phyloP scores from a whole-genome alignment of 2,888 invertebrate species.

The Erebia epiphron region DNA sequence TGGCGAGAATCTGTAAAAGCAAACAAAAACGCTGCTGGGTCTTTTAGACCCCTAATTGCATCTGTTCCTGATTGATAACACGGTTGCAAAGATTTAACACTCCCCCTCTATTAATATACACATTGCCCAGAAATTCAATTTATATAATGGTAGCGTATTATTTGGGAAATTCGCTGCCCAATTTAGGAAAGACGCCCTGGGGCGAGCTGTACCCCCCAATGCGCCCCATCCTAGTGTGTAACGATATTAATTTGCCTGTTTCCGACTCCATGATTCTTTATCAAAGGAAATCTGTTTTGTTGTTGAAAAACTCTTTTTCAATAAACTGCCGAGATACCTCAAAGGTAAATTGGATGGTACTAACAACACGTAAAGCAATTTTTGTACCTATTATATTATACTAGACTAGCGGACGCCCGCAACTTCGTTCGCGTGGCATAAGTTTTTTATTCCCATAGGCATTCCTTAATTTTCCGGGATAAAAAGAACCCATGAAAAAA shows the following conservation, averaged over 20 bases:
- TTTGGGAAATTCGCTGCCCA: conserved; percentile 20
- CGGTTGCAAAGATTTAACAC: conserved; percentile 19
- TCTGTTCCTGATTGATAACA: conserved; percentile 31
- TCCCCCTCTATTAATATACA: conserved; percentile 18
- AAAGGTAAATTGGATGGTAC: background rate
- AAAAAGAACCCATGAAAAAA: no score
- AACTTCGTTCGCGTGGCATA: no score
- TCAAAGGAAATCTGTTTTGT: background rate
- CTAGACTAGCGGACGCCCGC: no score
- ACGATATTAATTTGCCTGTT: conserved; percentile 9
- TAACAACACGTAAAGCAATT: background rate
- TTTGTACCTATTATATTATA: background rate
- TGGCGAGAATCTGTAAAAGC: background rate
- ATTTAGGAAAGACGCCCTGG: conserved; percentile 24
- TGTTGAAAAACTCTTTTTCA: background rate
- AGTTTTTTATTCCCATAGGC: no score
- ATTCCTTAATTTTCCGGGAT: no score
- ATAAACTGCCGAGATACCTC: background rate
- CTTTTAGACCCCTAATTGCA: conserved; percentile 29
- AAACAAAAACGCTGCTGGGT: conserved; percentile 21
- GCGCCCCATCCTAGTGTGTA: conserved; percentile 9
- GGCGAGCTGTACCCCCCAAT: conserved; percentile 25
- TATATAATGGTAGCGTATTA: conserved; percentile 21
- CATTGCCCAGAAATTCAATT: conserved; percentile 20
- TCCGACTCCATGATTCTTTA: conserved; percentile 8